Evolutionary conservation across 2,888 invertebrate genomes (phyloP).

Genomic region (Steinernema scapterisci): DNA sequence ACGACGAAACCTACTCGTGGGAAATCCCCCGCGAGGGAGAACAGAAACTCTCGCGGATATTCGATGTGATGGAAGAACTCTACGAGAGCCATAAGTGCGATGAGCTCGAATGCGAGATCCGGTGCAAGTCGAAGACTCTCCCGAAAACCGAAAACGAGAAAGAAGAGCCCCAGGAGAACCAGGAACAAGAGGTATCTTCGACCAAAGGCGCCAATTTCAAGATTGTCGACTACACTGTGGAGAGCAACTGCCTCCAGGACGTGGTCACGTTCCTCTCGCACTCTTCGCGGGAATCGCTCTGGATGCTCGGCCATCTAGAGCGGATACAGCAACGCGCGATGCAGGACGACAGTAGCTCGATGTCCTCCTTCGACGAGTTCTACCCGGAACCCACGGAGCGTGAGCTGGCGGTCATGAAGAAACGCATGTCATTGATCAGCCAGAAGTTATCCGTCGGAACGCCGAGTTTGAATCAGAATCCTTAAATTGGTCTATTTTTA

Average conservation of each 20-base stretch:
- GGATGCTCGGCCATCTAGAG: not conserved
- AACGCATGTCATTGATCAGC: conserved; percentile 52
- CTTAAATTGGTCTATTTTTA: no score
- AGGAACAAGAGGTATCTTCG: not conserved
- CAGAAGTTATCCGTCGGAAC: not conserved
- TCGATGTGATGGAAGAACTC: not conserved
- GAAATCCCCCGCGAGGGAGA: conserved; percentile 51
- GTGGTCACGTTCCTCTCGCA: conserved; percentile 27
- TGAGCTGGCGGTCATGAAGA: conserved; percentile 53
- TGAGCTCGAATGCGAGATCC: not conserved
- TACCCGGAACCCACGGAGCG: conserved; percentile 21
- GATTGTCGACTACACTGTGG: not conserved
- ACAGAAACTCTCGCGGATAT: not conserved
- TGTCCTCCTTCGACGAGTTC: not conserved
- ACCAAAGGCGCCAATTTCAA: not conserved
- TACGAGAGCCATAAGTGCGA: not conserved
- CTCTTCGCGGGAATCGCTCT: conserved; percentile 1
- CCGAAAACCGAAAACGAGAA: no score
- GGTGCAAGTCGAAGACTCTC: no score
- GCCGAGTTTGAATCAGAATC: no score
- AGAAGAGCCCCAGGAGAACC: not conserved
- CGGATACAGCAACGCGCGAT: no score
- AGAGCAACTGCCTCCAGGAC: conserved; percentile 21
- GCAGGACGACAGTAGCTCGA: not conserved
- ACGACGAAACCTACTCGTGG: conserved; percentile 40